Evolutionary conservation across 2,113 vertebrate genomes (phyloP).

Genomic region (Apistogramma diplotaenia): DNA sequence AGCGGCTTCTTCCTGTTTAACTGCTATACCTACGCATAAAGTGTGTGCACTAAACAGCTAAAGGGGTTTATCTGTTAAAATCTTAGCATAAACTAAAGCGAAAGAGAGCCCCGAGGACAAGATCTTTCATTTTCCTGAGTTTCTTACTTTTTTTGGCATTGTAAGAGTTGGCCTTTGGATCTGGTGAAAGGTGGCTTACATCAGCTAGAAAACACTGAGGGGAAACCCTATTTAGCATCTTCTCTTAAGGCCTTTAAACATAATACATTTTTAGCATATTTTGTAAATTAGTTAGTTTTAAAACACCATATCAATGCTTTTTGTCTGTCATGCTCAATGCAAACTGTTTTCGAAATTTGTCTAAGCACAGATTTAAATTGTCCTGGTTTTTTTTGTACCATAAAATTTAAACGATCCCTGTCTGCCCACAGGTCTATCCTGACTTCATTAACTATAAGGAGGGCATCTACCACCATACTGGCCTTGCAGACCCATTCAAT

Average conservation of each 20-base stretch:
- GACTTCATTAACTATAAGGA: conserved; percentile 87
- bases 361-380: neutral
- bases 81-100: neutral
- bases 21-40: neutral
- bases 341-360: neutral
- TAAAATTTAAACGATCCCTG: neutral
- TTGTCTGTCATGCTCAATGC: neutral
- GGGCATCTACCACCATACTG: conserved; percentile 94
- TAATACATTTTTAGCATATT: neutral
- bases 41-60: neutral
- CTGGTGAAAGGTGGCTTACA: neutral
- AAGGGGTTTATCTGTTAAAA: neutral
- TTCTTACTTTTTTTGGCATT: neutral
- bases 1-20: neutral
- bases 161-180: neutral
- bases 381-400: neutral
- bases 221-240: neutral
- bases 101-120: neutral
- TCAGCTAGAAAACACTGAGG: neutral
- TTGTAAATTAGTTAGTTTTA: neutral
- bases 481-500: conserved; percentile 82
- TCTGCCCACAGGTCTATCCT: conserved; percentile 75
- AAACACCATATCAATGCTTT: neutral
- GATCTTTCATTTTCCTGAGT: neutral
- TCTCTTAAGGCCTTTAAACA: neutral